A percentile compares a stretch with the other conserved stretches of the same genome.
These are phyloP conservation scores for Brachionichthys hirsutus DNA, from an alignment of 2,113 vertebrate genomes.

Conservation along the genomic window DNA sequence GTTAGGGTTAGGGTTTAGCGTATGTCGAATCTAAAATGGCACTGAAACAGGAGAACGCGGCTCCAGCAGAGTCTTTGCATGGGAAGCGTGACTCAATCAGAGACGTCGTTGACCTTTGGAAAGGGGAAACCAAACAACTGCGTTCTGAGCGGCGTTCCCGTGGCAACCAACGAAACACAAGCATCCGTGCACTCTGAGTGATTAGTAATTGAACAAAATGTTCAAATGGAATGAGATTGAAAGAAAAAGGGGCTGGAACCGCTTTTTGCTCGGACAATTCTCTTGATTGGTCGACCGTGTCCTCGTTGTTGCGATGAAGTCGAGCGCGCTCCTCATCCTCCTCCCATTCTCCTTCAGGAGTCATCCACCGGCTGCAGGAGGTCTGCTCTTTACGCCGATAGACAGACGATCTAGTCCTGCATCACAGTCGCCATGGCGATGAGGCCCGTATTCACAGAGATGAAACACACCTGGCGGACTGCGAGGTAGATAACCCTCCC, in stretches of 20 bases:
- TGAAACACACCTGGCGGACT: conserved; percentile 24
- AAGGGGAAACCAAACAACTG: conserved; percentile 46
- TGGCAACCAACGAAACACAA: conserved; percentile 48
- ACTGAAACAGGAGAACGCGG: not conserved
- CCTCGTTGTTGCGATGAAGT: too few relatives aligned
- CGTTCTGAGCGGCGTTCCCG: conserved; percentile 45
- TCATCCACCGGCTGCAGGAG: not conserved
- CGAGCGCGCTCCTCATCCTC: not conserved
- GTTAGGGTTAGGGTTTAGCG: too few relatives aligned
- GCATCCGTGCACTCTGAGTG: conserved; percentile 28
- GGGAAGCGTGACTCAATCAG: conserved; percentile 50
- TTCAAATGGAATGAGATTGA: conserved; percentile 14
- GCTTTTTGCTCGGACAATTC: conserved; percentile 5
- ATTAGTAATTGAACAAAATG: conserved; percentile 40
- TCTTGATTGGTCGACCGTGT: conserved; percentile 20
- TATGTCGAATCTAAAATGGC: too few relatives aligned
- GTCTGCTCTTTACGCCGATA: conserved; percentile 2
- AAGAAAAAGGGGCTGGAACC: not conserved
- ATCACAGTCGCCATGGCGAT: conserved; percentile 38
- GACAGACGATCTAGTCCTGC: conserved; percentile 22
- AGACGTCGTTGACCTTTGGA: conserved; percentile 59
- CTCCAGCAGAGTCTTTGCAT: conserved; percentile 31
- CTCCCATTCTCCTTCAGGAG: not conserved
- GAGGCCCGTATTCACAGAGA: conserved; percentile 27
- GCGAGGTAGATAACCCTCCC: conserved; percentile 31